Evolutionary conservation across 2,888 invertebrate species (phyloP).

Genomic region (Tetragonula carbonaria): DNA sequence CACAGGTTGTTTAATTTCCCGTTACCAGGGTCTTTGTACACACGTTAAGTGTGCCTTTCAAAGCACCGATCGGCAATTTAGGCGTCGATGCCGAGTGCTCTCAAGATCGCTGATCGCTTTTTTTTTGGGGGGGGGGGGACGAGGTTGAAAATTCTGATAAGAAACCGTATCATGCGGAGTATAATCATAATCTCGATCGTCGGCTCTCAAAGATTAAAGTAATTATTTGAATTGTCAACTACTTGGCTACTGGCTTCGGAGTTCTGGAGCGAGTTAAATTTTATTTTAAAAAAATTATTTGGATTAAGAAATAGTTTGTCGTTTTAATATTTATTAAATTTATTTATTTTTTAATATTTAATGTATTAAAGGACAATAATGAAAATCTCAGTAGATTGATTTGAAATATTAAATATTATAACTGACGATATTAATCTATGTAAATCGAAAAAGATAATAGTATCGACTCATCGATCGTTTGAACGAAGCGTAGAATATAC

Average conservation of each 20-base stretch:
- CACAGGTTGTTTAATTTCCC: slow-evolving; percentile 46
- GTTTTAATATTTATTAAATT: too few species aligned
- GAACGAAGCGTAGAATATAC: not conserved
- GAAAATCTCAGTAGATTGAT: too few species aligned
- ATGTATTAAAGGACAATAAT: too few species aligned
- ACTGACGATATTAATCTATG: too few species aligned
- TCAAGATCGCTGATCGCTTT: not conserved
- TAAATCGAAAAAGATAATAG: not conserved
- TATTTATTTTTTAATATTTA: too few species aligned
- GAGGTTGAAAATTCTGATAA: slow-evolving; percentile 39
- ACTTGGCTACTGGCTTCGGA: too few species aligned
- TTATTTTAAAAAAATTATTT: too few species aligned
- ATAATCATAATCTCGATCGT: too few species aligned
- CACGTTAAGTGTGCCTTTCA: slow-evolving; percentile 17
- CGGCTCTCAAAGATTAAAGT: not conserved
- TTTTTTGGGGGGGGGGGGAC: not conserved
- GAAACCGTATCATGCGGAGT: not conserved
- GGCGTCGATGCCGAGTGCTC: not conserved
- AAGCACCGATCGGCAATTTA: slow-evolving; percentile 25
- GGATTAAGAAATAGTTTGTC: too few species aligned
- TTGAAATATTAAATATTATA: too few species aligned
- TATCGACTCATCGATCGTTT: not conserved
- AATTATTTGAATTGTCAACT: too few species aligned
- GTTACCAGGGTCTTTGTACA: slow-evolving; percentile 36
- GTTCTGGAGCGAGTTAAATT: too few species aligned